Percentiles rank a stretch among this genome's conserved stretches.
These are phyloP conservation scores for Anoplopoma fimbria DNA, from an alignment of 2,113 vertebrate species.

Conservation along the genomic window DNA sequence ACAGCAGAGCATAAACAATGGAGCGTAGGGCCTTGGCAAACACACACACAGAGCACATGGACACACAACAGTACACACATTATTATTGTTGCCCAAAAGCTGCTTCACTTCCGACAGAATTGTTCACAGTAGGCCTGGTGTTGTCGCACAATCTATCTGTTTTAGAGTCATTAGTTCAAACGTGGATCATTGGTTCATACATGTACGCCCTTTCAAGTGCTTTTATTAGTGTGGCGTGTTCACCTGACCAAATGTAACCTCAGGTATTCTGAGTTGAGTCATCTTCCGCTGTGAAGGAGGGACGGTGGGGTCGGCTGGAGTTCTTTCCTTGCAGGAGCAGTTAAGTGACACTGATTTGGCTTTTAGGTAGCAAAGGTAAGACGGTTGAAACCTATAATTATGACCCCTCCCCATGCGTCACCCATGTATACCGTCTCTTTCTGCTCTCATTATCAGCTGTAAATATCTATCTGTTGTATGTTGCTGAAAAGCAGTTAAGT, in stretches of 20 bases:
- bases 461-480: slow-evolving; percentile 10
- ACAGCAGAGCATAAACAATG: slow-evolving; percentile 73
- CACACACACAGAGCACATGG: slow-evolving; percentile 34
- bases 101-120: neutral
- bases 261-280: slow-evolving; percentile 65
- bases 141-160: neutral
- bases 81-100: slow-evolving; percentile 16
- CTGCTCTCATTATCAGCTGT: slow-evolving; percentile 34
- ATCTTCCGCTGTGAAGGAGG: slow-evolving; percentile 53
- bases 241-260: slow-evolving; percentile 58
- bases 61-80: slow-evolving; percentile 34
- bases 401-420: slow-evolving; percentile 42
- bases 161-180: slow-evolving; percentile 2
- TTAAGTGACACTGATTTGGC: slow-evolving; percentile 64
- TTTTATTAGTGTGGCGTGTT: slow-evolving; percentile 56
- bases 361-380: slow-evolving; percentile 58
- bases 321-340: slow-evolving; percentile 44
- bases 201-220: neutral
- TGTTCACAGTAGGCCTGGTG: neutral
- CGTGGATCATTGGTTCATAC: neutral
- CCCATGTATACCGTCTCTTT: slow-evolving; percentile 3
- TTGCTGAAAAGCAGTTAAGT: slow-evolving; percentile 9
- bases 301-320: slow-evolving; percentile 65
- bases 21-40: slow-evolving; percentile 40
- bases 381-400: slow-evolving; percentile 71